Base-by-base conservation (phyloP, 2,797 vertebrate genomes). In the Coilia nasus region DNA sequence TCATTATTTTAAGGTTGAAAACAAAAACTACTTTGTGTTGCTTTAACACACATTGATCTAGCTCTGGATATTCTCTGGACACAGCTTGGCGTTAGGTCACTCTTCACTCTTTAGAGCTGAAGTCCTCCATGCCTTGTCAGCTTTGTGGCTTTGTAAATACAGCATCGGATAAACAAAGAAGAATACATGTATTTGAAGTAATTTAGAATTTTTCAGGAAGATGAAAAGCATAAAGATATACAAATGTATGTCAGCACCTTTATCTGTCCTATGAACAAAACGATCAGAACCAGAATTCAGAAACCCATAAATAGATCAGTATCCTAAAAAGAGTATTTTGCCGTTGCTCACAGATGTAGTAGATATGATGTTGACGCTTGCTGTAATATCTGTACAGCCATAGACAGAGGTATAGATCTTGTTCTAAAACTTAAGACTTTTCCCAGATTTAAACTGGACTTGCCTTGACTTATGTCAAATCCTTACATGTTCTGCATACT, bases 241-340 rank as follows among this genome's bases (percentile, higher is more conserved):
- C 12, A 35, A 71, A 71, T 71, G 12, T 71, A 31, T 25, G 64
- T 17, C 64, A 71, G 64, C 25, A 17, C 6, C 25, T 71, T 67
- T 28, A 71, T 10, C 25, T 31, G 14, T 28, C 25, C 25, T 35
- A 25, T 17, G 41, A 35, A 35, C 71, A 44, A 21, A 0, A 75
- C 28, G 6, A 14, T 75, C 28, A 75, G n/a, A n/a, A n/a, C n/a
- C n/a, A n/a, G n/a, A n/a, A n/a, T 25, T 71, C 25, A 31, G 31
- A 17, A 78, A 19, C 6, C 21, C 17, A 21, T 41, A 78, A 78
- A 78, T 78, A 44, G 31, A 31, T 41, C 71, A 78, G 19, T 21
- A 10, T 78, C 71, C 71, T 44, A 78, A 44, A 21, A 78, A 78
- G 19, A 78, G 50, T 71, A 25, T 71, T 71, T 35, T 78, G 35